phyloP scores from a whole-genome alignment of 1,140 invertebrate species.

The Drosophila willistoni region DNA sequence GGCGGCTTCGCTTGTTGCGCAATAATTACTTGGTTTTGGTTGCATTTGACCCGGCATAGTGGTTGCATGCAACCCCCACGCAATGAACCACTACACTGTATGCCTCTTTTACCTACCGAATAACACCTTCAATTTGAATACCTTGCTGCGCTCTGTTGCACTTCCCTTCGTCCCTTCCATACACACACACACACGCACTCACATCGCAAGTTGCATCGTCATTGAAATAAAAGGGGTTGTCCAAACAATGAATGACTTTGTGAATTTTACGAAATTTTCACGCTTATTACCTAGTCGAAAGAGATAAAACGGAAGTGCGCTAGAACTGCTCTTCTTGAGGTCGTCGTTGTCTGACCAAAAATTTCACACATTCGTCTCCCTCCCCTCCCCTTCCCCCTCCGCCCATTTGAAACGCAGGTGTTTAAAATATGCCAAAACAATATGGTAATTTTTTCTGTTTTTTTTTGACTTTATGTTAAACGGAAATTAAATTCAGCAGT shows the following conservation, averaged over 20 bases:
- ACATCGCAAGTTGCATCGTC: conserved; percentile 23
- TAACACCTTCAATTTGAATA: conserved; percentile 16
- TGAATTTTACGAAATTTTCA: conserved; percentile 39
- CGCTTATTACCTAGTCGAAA: conserved; percentile 53
- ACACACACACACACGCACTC: background rate
- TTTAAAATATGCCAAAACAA: conserved; percentile 38
- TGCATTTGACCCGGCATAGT: conserved; percentile 17
- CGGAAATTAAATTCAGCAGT: conserved; percentile 61
- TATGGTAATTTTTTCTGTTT: conserved; percentile 44
- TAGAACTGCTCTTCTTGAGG: conserved; percentile 51
- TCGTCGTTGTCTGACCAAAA: conserved; percentile 46
- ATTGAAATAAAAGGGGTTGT: conserved; percentile 27
- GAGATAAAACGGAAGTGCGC: conserved; percentile 64
- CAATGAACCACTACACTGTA: background rate
- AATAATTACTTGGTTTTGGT: conserved; percentile 67
- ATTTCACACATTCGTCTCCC: conserved; percentile 65
- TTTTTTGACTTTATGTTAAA: conserved; percentile 10
- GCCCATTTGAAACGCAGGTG: conserved; percentile 43
- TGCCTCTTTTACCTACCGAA: too few relatives aligned
- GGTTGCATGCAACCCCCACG: conserved; percentile 25
- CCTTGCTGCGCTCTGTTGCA: conserved; percentile 18
- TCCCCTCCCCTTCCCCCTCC: background rate
- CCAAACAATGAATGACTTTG: conserved; percentile 23
- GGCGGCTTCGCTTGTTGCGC: conserved; percentile 57
- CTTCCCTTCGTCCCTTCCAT: background rate